Evolutionary conservation across 2,113 vertebrate genomes (phyloP).

Genomic region (Etheostoma cragini): DNA sequence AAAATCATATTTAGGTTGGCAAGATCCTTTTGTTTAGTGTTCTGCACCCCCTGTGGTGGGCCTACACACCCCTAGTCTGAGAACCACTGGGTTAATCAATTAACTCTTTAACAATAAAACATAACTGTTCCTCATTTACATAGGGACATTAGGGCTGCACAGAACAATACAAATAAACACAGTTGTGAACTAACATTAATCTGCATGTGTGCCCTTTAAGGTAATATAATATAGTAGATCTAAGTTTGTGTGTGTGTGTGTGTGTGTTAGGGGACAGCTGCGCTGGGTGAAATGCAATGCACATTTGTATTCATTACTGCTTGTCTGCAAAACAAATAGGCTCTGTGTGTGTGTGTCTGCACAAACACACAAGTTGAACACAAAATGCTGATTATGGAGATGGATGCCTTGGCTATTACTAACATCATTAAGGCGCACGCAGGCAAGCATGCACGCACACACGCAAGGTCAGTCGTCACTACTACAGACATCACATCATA

Average conservation of each 20-base stretch:
- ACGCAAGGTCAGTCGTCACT: conserved; percentile 68
- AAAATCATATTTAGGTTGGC: background rate
- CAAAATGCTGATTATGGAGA: conserved; percentile 55
- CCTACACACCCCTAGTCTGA: background rate
- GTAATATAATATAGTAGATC: conserved; percentile 25
- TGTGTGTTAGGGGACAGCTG: conserved; percentile 13
- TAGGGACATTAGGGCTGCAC: background rate
- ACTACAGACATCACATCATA: conserved; percentile 29
- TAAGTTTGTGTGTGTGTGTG: background rate
- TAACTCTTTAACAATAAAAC: background rate
- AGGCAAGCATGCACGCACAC: background rate
- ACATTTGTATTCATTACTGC: conserved; percentile 80
- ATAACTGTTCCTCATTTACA: conserved; percentile 5
- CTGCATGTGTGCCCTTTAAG: conserved; percentile 13
- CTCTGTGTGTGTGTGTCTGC: conserved; percentile 2
- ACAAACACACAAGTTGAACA: conserved; percentile 7
- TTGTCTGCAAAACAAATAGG: conserved; percentile 68
- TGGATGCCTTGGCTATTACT: conserved; percentile 63
- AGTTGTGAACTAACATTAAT: conserved; percentile 26
- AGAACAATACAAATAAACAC: conserved; percentile 26
- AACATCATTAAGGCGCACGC: conserved; percentile 61
- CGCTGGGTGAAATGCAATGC: conserved; percentile 45
- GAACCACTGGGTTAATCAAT: background rate
- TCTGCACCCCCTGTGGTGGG: background rate
- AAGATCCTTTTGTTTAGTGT: too few relatives aligned